These are phyloP conservation scores for Eulithis prunata DNA, from an alignment of 2,888 invertebrate genomes.

Conservation along the genomic window DNA sequence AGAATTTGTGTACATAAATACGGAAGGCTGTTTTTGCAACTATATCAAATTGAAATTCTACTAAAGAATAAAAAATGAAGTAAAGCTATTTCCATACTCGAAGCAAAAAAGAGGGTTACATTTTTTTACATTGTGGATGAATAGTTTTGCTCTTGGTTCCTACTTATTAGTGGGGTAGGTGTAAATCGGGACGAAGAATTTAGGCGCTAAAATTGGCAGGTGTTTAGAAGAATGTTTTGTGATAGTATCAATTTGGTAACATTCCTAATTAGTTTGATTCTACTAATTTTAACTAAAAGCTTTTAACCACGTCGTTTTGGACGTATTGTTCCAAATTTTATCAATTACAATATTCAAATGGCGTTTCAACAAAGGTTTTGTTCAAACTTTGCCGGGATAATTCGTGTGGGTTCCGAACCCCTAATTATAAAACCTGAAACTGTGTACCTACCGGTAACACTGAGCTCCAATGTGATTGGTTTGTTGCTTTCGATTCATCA, in stretches of 20 bases:
- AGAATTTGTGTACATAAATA: neutral
- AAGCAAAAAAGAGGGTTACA: no score
- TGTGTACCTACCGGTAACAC: constrained; percentile 9
- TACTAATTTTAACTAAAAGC: constrained; percentile 10
- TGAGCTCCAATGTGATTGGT: neutral
- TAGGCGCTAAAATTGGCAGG: no score
- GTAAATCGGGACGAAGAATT: no score
- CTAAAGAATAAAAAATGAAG: no score
- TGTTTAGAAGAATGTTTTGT: no score
- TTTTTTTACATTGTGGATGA: no score
- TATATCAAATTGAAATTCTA: no score
- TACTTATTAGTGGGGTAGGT: no score
- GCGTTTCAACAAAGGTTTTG: constrained; percentile 33
- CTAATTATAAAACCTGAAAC: constrained; percentile 34
- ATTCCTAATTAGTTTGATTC: neutral
- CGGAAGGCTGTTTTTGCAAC: neutral
- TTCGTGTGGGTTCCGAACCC: constrained; percentile 28
- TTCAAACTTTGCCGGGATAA: constrained; percentile 29
- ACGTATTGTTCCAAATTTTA: constrained; percentile 32
- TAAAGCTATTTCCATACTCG: no score
- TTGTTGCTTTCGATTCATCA: neutral
- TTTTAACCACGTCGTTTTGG: neutral
- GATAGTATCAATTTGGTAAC: no score
- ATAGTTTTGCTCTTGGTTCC: no score
- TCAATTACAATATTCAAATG: constrained; percentile 33